phyloP scores from a whole-genome alignment of 1,140 invertebrate genomes.

The Agrypnia vestita region DNA sequence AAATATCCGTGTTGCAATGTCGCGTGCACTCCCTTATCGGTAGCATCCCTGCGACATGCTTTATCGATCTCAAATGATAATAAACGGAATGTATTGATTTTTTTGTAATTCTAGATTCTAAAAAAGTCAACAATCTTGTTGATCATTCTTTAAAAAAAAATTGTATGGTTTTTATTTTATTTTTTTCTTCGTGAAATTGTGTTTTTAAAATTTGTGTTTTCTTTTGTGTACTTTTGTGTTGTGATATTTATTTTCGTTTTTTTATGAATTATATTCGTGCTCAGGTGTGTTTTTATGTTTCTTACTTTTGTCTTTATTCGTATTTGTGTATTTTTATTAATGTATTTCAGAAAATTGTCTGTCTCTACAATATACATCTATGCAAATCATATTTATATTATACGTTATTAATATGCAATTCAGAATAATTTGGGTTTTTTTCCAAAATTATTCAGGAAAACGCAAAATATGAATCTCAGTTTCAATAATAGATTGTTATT shows the following conservation, averaged over 20 bases:
- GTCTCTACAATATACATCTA: too few species aligned
- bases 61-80: constrained; percentile 11
- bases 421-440: too few species aligned
- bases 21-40: constrained; percentile 29
- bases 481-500: too few species aligned
- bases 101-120: too few species aligned
- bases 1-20: constrained; percentile 26
- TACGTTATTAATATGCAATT: too few species aligned
- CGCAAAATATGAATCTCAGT: too few species aligned
- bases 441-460: too few species aligned
- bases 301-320: neutral
- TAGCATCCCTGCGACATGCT: constrained; percentile 4
- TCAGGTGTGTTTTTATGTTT: neutral
- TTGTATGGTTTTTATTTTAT: neutral
- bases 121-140: too few species aligned
- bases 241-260: too few species aligned
- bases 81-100: neutral
- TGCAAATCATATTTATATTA: too few species aligned
- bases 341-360: constrained; percentile 2
- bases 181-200: constrained; percentile 17
- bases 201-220: neutral
- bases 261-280: too few species aligned
- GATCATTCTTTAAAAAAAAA: too few species aligned
- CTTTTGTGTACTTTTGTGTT: neutral
- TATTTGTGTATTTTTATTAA: constrained; percentile 5